These are phyloP conservation scores for Malacosoma neustria DNA, from an alignment of 2,888 invertebrate species.

Conservation along the genomic window DNA sequence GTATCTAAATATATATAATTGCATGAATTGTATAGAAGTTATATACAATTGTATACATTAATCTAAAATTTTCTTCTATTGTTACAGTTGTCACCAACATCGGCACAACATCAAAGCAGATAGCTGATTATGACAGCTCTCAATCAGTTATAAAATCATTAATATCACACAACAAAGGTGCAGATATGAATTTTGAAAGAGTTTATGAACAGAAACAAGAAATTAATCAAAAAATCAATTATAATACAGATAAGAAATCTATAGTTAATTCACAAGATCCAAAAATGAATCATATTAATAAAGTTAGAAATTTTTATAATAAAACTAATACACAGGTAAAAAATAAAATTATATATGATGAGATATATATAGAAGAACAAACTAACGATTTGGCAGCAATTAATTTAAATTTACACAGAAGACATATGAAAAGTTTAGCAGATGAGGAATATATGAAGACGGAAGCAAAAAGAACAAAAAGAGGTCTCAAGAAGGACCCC, in stretches of 20 bases:
- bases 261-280: background rate
- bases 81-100: conserved; percentile 51
- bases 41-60: too few relatives aligned
- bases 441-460: conserved; percentile 12
- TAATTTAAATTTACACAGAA: conserved; percentile 24
- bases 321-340: conserved; percentile 9
- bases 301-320: conserved; percentile 7
- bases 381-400: conserved; percentile 10
- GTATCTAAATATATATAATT: too few relatives aligned
- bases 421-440: conserved; percentile 12
- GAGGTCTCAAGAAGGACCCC: conserved; percentile 26
- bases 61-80: conserved; percentile 20
- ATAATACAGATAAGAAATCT: conserved; percentile 7
- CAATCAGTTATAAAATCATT: conserved; percentile 14
- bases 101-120: conserved; percentile 31
- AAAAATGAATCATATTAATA: background rate
- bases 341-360: conserved; percentile 2
- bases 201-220: too few relatives aligned
- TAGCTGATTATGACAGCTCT: conserved; percentile 45
- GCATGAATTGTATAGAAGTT: too few relatives aligned
- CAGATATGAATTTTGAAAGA: too few relatives aligned
- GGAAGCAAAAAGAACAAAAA: conserved; percentile 23
- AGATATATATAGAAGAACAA: conserved; percentile 2
- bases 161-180: conserved; percentile 12
- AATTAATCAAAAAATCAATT: conserved; percentile 11